These are phyloP conservation scores for Psittacus erithacus DNA, from an alignment of 2,113 vertebrate genomes.

Conservation along the genomic window DNA sequence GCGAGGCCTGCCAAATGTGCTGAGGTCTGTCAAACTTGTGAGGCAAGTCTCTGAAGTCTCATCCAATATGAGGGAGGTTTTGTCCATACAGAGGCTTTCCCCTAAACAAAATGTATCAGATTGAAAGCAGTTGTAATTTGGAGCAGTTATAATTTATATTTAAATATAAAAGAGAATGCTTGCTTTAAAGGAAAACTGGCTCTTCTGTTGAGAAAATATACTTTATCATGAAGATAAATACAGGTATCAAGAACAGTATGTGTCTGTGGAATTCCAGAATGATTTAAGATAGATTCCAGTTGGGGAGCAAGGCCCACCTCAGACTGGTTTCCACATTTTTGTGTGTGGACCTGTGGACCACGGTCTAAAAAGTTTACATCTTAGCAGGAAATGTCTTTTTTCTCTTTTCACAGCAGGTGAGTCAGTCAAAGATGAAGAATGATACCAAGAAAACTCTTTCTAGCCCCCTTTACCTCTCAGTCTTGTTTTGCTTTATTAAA, in stretches of 20 bases:
- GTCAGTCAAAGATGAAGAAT: conserved; percentile 57
- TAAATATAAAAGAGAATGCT: background rate
- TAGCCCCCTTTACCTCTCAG: conserved; percentile 5
- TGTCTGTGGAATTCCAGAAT: background rate
- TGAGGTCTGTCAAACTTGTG: background rate
- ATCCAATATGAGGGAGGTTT: background rate
- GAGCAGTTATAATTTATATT: background rate
- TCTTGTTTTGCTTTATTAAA: conserved; percentile 62
- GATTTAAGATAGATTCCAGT: background rate
- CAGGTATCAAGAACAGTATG: background rate
- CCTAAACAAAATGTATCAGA: background rate
- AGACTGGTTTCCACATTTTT: background rate
- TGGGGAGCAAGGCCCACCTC: background rate
- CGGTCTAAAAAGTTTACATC: conserved; percentile 35
- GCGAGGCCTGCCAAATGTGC: background rate
- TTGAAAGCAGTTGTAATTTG: background rate
- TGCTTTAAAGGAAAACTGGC: background rate
- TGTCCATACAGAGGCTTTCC: background rate
- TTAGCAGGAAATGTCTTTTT: conserved; percentile 40
- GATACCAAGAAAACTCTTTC: background rate
- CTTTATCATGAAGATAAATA: background rate
- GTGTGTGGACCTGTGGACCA: background rate
- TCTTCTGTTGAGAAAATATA: background rate
- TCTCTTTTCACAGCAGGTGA: conserved; percentile 16
- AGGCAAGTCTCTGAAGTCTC: background rate